These are phyloP conservation scores for Drosophila differens DNA, from an alignment of 2,888 invertebrate genomes.

Conservation along the genomic window DNA sequence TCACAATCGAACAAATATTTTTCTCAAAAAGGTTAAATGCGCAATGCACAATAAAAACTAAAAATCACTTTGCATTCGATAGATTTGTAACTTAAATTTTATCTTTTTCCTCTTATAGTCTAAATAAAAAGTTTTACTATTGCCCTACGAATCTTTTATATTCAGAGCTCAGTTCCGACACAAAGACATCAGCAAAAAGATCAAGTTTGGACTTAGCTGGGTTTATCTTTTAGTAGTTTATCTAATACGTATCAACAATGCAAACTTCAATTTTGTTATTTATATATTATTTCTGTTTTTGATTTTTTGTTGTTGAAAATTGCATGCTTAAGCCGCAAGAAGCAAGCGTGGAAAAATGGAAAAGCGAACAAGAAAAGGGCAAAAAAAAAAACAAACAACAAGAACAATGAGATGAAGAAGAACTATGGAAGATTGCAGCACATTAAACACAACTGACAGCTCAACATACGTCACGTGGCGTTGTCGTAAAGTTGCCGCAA, in stretches of 20 bases:
- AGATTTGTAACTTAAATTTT: background rate
- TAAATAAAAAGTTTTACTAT: constrained; percentile 1
- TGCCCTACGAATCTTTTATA: background rate
- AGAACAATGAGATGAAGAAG: background rate
- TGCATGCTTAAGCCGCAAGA: constrained; percentile 17
- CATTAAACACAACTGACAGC: constrained; percentile 80
- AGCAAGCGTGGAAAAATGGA: constrained; percentile 4
- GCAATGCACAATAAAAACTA: background rate
- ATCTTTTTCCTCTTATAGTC: background rate
- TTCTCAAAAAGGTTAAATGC: background rate
- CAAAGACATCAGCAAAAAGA: constrained; percentile 12
- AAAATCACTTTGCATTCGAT: constrained; percentile 6
- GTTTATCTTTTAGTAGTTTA: constrained; percentile 38
- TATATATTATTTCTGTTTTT: background rate
- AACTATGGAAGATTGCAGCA: constrained; percentile 51
- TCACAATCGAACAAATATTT: background rate
- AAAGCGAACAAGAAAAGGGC: constrained; percentile 22
- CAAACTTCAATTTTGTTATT: constrained; percentile 38
- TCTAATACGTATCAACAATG: constrained; percentile 27
- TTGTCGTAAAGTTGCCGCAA: constrained; percentile 73
- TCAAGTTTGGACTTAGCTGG: constrained; percentile 22
- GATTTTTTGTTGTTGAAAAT: background rate
- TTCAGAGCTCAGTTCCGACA: constrained; percentile 1
- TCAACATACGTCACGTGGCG: constrained; percentile 77
- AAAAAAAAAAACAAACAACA: constrained; percentile 5